Conservation (phyloP, 2,888 invertebrate genomes). For the Argyresthia goedartella region DNA sequence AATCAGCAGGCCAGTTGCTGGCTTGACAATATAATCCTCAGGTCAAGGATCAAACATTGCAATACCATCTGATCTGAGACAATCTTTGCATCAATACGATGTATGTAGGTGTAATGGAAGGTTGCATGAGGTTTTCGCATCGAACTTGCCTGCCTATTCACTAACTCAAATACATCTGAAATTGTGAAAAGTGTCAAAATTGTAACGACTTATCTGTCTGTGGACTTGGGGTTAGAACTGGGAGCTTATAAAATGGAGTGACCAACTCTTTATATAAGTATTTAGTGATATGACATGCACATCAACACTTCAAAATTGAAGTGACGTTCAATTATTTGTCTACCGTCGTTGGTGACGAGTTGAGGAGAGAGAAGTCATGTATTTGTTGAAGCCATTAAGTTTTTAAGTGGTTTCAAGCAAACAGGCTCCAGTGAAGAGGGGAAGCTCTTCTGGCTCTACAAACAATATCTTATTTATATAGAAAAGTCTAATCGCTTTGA, state of each 20-base stretch:
- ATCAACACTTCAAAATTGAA: background rate
- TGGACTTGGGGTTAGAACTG: background rate
- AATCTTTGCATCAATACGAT: too few relatives aligned
- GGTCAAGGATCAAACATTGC: too few relatives aligned
- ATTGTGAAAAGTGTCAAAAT: background rate
- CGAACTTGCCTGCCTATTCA: too few relatives aligned
- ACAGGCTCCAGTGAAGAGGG: constrained; percentile 20
- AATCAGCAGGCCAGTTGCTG: too few relatives aligned
- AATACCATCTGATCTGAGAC: too few relatives aligned
- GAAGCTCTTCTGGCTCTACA: background rate
- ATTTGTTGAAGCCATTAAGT: background rate
- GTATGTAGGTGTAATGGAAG: too few relatives aligned
- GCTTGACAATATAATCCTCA: too few relatives aligned
- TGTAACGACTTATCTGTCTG: background rate
- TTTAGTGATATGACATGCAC: background rate
- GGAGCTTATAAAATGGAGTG: background rate
- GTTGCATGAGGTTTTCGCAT: too few relatives aligned
- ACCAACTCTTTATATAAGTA: background rate
- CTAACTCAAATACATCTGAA: too few relatives aligned
- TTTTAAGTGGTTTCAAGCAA: constrained; percentile 58
- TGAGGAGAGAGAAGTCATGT: background rate
- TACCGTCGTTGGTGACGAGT: background rate
- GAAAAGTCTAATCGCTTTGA: background rate
- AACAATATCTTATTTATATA: background rate
- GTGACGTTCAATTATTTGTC: background rate